Percentiles rank a stretch among this genome's conserved stretches.
Evolutionary conservation across 2,797 vertebrate genomes (phyloP).

Genomic region (Karalla daura): DNA sequence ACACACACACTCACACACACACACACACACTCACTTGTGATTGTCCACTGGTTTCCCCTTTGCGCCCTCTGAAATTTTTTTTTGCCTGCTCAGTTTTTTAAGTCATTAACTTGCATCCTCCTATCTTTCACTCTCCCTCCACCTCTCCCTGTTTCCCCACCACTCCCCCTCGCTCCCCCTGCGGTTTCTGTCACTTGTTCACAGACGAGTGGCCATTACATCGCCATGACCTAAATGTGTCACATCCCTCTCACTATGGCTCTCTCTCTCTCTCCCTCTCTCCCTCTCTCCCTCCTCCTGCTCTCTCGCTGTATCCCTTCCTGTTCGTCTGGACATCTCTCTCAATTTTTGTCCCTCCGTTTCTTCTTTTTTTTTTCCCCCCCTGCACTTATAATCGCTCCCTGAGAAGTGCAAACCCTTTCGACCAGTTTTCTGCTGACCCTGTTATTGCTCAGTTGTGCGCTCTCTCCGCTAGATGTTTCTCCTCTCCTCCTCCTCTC

Average conservation of each 20-base stretch:
- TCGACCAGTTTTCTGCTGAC: conserved; percentile 47
- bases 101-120: conserved; percentile 77
- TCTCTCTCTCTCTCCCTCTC: conserved; percentile 60
- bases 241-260: conserved; percentile 71
- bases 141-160: conserved; percentile 42
- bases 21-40: conserved; percentile 1
- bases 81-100: conserved; percentile 65
- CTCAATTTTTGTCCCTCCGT: no score
- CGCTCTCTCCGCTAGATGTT: neutral
- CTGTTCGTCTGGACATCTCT: conserved; percentile 62
- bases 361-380: neutral
- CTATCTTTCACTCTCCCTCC: conserved; percentile 63
- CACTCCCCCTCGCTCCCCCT: conserved; percentile 64
- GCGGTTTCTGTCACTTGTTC: conserved; percentile 86
- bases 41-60: conserved; percentile 17
- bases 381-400: conserved; percentile 38
- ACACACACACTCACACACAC: conserved; percentile 14
- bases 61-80: conserved; percentile 20
- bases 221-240: conserved; percentile 88
- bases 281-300: conserved; percentile 37
- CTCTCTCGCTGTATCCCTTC: conserved; percentile 47
- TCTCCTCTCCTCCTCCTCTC: conserved; percentile 1
- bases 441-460: neutral
- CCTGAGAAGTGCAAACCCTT: conserved; percentile 37
- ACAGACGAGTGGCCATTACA: conserved; percentile 86